Evolutionary conservation across 2,797 vertebrate species (phyloP).

Genomic region (Trichosurus vulpecula): DNA sequence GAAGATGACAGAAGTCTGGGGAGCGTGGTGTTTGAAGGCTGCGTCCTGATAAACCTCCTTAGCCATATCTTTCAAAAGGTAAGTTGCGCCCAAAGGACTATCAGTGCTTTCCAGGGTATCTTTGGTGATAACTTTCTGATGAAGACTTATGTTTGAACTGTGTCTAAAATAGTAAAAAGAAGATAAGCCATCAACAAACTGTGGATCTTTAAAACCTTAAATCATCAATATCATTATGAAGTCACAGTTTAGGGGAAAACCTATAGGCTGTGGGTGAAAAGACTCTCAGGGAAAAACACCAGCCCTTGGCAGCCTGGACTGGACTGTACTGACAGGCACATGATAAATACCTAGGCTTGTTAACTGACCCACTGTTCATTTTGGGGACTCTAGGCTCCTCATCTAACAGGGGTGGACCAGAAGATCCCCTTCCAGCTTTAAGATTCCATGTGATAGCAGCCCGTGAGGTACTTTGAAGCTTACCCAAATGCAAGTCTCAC

Average conservation of each 20-base stretch:
- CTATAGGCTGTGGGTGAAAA: neutral
- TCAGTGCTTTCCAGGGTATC: slow-evolving; percentile 87
- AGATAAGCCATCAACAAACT: slow-evolving; percentile 72
- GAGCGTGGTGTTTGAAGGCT: slow-evolving; percentile 84
- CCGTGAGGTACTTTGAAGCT: neutral
- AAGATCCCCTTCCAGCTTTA: neutral
- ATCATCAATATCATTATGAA: neutral
- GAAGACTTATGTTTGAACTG: slow-evolving; percentile 96
- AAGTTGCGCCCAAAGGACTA: slow-evolving; percentile 85
- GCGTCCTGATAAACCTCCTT: slow-evolving; percentile 87
- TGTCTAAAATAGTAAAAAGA: slow-evolving; percentile 89
- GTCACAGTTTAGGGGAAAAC: neutral
- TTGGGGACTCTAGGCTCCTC: neutral
- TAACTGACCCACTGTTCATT: neutral
- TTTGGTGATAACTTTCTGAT: slow-evolving; percentile 96
- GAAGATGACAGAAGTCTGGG: slow-evolving; percentile 94
- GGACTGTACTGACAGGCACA: neutral
- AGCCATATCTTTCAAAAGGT: slow-evolving; percentile 89
- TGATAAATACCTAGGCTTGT: neutral
- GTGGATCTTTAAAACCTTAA: neutral
- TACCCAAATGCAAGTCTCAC: neutral
- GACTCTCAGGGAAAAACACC: neutral
- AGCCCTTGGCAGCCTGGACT: neutral
- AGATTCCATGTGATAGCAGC: neutral
- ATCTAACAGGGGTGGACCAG: neutral